A percentile compares a stretch with the other conserved stretches of the same genome.
Conservation (phyloP, 2,888 invertebrate species). For the Trachelus troglodyta region DNA sequence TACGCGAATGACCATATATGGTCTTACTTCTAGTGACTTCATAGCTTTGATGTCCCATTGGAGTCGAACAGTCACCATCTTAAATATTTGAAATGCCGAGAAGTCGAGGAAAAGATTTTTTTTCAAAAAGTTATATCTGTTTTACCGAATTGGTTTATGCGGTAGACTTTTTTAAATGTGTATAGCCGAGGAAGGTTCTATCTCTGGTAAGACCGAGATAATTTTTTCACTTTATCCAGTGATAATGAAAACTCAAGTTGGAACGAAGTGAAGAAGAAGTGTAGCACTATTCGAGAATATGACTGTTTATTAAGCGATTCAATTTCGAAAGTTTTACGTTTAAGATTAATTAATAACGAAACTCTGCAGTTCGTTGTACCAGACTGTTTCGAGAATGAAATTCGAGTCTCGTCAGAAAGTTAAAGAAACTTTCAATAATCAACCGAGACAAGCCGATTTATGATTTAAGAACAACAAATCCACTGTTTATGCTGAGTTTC, state of each 20-base stretch:
- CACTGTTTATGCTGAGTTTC: too few relatives aligned
- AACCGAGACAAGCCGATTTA: neutral
- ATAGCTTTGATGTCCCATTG: constrained; percentile 12
- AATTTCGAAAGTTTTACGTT: constrained; percentile 44
- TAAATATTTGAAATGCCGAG: neutral
- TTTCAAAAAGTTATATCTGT: neutral
- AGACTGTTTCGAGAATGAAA: constrained; percentile 34
- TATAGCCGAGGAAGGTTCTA: neutral
- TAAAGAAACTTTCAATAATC: neutral
- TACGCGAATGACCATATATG: constrained; percentile 27
- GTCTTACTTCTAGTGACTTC: constrained; percentile 33
- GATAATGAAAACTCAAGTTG: neutral
- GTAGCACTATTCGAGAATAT: neutral
- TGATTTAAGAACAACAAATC: neutral
- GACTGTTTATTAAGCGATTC: neutral
- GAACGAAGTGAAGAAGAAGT: neutral
- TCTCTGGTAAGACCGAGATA: neutral
- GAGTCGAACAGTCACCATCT: neutral
- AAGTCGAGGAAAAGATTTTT: neutral
- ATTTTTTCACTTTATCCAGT: neutral
- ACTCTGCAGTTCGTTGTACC: constrained; percentile 34
- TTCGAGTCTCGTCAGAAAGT: neutral
- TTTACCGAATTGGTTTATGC: neutral
- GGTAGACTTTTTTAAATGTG: neutral
- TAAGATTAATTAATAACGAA: constrained; percentile 41